Base-by-base conservation (phyloP, 2,888 invertebrate genomes). In the Scaptomyza reducta region DNA sequence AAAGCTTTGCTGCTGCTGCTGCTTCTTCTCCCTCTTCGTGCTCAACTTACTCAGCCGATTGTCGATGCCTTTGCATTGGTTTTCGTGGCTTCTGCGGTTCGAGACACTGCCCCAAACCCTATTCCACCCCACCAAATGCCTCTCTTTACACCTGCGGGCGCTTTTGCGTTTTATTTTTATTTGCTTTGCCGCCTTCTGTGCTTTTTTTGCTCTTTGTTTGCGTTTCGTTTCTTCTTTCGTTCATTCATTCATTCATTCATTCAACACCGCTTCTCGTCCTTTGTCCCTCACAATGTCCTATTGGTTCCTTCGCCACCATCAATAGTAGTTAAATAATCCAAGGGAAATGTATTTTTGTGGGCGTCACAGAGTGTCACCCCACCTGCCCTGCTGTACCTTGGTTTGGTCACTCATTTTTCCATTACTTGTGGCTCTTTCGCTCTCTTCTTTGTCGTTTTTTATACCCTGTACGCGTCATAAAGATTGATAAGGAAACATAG, bases 281-380 rank as follows among this genome's bases (percentile, higher is more conserved):
- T 51, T 50, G 67, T 57, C 54, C 54, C 50, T 33, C 42, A 51
- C 66, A 58, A 50, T 69, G 55, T 33, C 55, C 54, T 22, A 5
- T 25, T 51, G 14, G 57, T 41, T 22, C 58, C n/a, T 41, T 58
- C 51, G 49, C 27, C 60, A 61, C 77, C 69, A 64, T 69, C 76
- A 80, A 77, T 77, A 74, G 79, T 76, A 82, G 82, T 82, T 79
- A 82, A 82, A 79, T 79, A 79, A 79, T 79, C 79, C 79, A 79
- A 82, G 81, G 65, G 67, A 78, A 84, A 84, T 79, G 77, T 77
- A 74, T 77, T 80, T 79, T 66, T 72, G 79, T 74, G 84, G 78
- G 83, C 74, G 83, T 77, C 62, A 50, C 58, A 42, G 41, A 41
- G 14, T 27, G 13, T 14, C 41, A 40, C 29, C 31, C 31, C 62